Evolutionary conservation across 2,888 invertebrate genomes (phyloP), one percentile per base, ranked within the genome.

Genomic region (Hyposoter dolosus): DNA sequence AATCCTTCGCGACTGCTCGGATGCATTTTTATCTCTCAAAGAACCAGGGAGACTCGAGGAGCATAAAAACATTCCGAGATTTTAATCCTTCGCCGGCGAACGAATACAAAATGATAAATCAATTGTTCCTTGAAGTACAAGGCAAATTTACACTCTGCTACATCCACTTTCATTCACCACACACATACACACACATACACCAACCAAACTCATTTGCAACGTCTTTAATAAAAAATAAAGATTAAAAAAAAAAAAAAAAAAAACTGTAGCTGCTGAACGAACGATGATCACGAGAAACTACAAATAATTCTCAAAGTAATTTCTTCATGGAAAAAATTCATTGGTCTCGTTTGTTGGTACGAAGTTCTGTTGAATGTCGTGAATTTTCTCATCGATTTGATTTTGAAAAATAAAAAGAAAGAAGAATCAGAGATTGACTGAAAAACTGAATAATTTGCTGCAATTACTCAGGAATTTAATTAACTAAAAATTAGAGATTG

Each of bases 61-160:
- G 23, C 43, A 53, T 12, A 28, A 15, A 72, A 72, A 47, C n/a
- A 75, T 17, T 78, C 78, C 63, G 17, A 82, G 78, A 78, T 75
- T 78, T 74, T 75, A 50, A 82, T 82, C 74, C 78, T 79, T 82
- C 82, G 53, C 9, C 50, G 5, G 1, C 74, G 79, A 71, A 78
- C 56, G 75, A 75, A 77, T 35, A 50, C 53, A 32, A 63, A 74
- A 83, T 69, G 72, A 81, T 78, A 78, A 83, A 83, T 83, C 80
- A 81, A 78, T 85, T 77, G 74, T 79, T 85, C 50, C 66, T 68
- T 63, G 47, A 63, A 79, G 71, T 63, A 68, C 72, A 68, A 76
- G 56, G 50, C 69, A 76, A 60, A 75, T 66, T 79, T 83, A 53
- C 53, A 72, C 65, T 28, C 17, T 40, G 32, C 35, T 45, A 45